phyloP scores from a whole-genome alignment of 2,888 invertebrate species.

The Agriopis leucophaearia region DNA sequence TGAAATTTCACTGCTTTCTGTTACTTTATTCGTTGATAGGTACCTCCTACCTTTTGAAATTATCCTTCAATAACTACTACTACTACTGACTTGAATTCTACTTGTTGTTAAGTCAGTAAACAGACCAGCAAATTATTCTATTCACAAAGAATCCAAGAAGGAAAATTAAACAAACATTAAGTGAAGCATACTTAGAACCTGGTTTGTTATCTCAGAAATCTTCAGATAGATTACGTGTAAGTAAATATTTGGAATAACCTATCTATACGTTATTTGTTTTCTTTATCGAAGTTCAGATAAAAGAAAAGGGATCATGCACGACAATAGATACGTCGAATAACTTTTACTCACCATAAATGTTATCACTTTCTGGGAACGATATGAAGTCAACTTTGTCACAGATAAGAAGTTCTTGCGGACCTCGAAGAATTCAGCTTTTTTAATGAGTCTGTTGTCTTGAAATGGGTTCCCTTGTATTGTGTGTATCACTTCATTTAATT shows the following conservation, averaged over 20 bases:
- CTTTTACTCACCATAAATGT: constrained; percentile 28
- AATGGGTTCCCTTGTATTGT: neutral
- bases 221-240: constrained; percentile 29
- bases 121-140: constrained; percentile 43
- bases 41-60: constrained; percentile 41
- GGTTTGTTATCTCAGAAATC: constrained; percentile 34
- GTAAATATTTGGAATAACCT: constrained; percentile 40
- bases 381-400: constrained; percentile 23
- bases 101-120: constrained; percentile 38
- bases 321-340: constrained; percentile 35
- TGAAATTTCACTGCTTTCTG: constrained; percentile 29
- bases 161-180: constrained; percentile 21
- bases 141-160: constrained; percentile 21
- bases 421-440: constrained; percentile 1
- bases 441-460: neutral
- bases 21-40: constrained; percentile 32
- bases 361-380: constrained; percentile 39
- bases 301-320: constrained; percentile 27
- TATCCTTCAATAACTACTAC: constrained; percentile 26
- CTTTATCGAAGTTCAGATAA: constrained; percentile 49
- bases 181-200: constrained; percentile 29
- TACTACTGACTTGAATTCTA: constrained; percentile 12
- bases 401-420: constrained; percentile 31
- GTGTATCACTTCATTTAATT: no score
- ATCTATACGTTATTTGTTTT: constrained; percentile 45